Evolutionary conservation across 2,797 vertebrate genomes (phyloP).

Genomic region (Phrynocephalus guinanensis): DNA sequence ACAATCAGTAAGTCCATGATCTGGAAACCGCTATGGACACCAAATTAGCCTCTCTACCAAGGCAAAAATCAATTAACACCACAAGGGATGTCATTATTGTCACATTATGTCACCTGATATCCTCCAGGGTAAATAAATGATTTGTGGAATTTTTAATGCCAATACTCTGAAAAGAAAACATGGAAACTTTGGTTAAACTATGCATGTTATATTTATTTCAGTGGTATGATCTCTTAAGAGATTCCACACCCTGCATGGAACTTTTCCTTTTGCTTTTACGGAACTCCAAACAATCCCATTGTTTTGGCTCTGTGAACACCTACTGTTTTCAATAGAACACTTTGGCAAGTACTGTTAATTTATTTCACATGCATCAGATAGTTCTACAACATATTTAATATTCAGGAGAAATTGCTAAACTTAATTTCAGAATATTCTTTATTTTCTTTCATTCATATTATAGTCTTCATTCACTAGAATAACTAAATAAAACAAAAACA

Average conservation of each 20-base stretch:
- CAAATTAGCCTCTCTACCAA: slow-evolving; percentile 83
- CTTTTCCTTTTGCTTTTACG: background rate
- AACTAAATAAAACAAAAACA: too few relatives aligned
- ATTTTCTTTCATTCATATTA: too few relatives aligned
- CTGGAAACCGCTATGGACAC: slow-evolving; percentile 76
- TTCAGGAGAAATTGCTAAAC: slow-evolving; percentile 17
- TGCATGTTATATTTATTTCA: slow-evolving; percentile 25
- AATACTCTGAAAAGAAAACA: slow-evolving; percentile 64
- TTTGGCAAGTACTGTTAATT: background rate
- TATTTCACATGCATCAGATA: slow-evolving; percentile 23
- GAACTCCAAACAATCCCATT: background rate
- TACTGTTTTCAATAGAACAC: background rate
- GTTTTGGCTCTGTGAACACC: too few relatives aligned
- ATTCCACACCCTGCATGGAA: background rate
- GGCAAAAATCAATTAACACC: slow-evolving; percentile 88
- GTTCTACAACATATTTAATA: slow-evolving; percentile 42
- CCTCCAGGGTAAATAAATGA: slow-evolving; percentile 84
- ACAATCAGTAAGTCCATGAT: slow-evolving; percentile 79
- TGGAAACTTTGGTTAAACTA: slow-evolving; percentile 46
- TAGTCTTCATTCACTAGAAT: too few relatives aligned
- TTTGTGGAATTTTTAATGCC: slow-evolving; percentile 81
- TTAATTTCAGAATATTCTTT: slow-evolving; percentile 20
- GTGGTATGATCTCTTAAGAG: background rate
- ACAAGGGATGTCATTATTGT: slow-evolving; percentile 87
- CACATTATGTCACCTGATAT: slow-evolving; percentile 85